Evolutionary conservation across 2,113 vertebrate genomes (phyloP).

Genomic region (Elaphurus davidianus): DNA sequence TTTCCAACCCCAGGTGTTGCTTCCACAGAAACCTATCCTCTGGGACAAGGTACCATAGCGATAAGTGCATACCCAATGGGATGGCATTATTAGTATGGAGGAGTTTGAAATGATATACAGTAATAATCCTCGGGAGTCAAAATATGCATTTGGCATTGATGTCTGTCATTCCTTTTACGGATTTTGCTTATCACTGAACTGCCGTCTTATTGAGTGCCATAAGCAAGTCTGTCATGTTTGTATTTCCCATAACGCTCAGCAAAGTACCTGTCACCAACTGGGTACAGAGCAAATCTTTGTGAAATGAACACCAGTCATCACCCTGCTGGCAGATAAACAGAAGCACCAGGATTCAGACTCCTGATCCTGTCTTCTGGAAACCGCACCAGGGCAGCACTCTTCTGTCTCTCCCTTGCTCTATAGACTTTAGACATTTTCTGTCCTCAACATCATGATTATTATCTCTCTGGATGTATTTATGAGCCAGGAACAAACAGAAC

Average conservation of each 20-base stretch:
- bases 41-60: not conserved
- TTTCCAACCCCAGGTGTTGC: not conserved
- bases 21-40: not conserved
- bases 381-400: not conserved
- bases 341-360: not conserved
- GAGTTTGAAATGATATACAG: not conserved
- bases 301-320: not conserved
- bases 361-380: not conserved
- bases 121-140: not conserved
- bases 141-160: not conserved
- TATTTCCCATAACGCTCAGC: not conserved
- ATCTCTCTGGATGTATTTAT: not conserved
- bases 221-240: not conserved
- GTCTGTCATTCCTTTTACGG: not conserved
- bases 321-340: not conserved
- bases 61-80: not conserved
- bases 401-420: not conserved
- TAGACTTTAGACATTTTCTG: not conserved
- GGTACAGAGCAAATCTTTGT: not conserved
- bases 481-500: not conserved
- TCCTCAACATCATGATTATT: not conserved
- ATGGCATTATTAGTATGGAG: not conserved
- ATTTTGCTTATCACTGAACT: not conserved
- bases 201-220: not conserved
- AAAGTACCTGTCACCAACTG: not conserved